Percentiles rank a stretch among this genome's conserved stretches.
phyloP scores from a whole-genome alignment of 2,888 invertebrate genomes.

The Gerris lacustris region DNA sequence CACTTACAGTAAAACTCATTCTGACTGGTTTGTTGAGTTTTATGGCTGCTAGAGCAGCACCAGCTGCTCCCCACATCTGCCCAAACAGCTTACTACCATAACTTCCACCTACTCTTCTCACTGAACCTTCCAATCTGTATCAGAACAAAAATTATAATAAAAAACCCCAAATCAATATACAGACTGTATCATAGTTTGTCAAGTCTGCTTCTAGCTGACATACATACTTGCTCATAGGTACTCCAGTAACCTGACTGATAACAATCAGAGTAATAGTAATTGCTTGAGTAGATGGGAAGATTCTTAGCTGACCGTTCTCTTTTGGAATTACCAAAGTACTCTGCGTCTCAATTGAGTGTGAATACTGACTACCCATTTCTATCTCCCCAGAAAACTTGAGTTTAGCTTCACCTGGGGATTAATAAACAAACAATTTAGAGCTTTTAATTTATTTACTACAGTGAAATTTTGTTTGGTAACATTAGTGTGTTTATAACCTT shows the following conservation, averaged over 20 bases:
- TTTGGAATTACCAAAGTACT: slow-evolving; percentile 51
- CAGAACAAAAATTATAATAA: slow-evolving; percentile 12
- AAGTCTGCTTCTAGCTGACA: too few relatives aligned
- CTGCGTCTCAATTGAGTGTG: slow-evolving; percentile 64
- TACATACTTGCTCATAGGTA: slow-evolving; percentile 48
- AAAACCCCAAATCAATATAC: too few relatives aligned
- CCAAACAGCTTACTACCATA: slow-evolving; percentile 68
- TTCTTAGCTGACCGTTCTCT: slow-evolving; percentile 54
- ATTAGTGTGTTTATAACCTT: too few relatives aligned
- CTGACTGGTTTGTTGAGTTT: slow-evolving; percentile 54
- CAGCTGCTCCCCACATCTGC: slow-evolving; percentile 45
- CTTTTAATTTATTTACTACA: too few relatives aligned
- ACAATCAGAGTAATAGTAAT: slow-evolving; percentile 48
- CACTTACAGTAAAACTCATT: slow-evolving; percentile 55
- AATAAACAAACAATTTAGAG: too few relatives aligned
- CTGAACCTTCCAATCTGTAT: slow-evolving; percentile 38
- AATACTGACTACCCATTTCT: slow-evolving; percentile 46
- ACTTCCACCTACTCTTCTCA: slow-evolving; percentile 64
- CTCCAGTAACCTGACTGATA: slow-evolving; percentile 44
- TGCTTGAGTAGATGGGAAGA: slow-evolving; percentile 53
- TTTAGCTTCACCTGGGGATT: background rate
- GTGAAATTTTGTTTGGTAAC: too few relatives aligned
- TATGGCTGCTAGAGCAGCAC: slow-evolving; percentile 57
- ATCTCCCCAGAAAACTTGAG: background rate
- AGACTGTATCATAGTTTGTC: too few relatives aligned